These are phyloP conservation scores for Myotis yumanensis DNA, from an alignment of 2,113 vertebrate species.

Conservation along the genomic window DNA sequence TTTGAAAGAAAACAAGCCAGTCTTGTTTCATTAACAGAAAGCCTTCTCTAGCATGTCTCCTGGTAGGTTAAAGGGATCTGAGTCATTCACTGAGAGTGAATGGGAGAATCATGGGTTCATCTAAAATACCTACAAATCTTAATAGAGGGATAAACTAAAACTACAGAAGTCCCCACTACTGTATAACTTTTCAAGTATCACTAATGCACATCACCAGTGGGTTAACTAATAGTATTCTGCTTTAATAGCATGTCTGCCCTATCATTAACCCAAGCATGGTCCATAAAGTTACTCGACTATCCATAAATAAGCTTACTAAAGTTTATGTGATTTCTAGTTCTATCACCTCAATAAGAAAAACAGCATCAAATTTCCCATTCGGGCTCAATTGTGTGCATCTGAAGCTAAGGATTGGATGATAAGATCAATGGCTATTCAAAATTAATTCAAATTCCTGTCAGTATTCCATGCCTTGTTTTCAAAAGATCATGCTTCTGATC, in stretches of 20 bases:
- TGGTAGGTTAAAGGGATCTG: background rate
- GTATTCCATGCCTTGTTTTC: constrained; percentile 26
- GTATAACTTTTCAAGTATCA: constrained; percentile 57
- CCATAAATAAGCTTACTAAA: constrained; percentile 53
- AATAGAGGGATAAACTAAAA: constrained; percentile 29
- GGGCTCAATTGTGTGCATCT: background rate
- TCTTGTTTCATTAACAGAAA: constrained; percentile 42
- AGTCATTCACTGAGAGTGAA: background rate
- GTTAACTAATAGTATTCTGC: constrained; percentile 61
- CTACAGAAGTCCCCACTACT: constrained; percentile 32
- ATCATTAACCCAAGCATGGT: constrained; percentile 66
- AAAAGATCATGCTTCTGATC: constrained; percentile 32
- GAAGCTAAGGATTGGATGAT: background rate
- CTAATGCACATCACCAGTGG: constrained; percentile 44
- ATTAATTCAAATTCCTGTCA: constrained; percentile 17
- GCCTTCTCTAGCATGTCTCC: background rate
- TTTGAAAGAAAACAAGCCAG: constrained; percentile 54
- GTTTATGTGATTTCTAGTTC: constrained; percentile 44
- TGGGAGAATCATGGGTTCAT: constrained; percentile 34
- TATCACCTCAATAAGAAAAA: constrained; percentile 42
- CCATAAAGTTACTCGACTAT: constrained; percentile 60
- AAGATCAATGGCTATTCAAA: constrained; percentile 30
- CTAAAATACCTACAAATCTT: constrained; percentile 58
- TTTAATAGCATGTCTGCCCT: constrained; percentile 61
- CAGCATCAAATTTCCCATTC: constrained; percentile 12